These are phyloP conservation scores for Caenorhabditis latens DNA, from an alignment of 1,140 invertebrate species.

Conservation along the genomic window DNA sequence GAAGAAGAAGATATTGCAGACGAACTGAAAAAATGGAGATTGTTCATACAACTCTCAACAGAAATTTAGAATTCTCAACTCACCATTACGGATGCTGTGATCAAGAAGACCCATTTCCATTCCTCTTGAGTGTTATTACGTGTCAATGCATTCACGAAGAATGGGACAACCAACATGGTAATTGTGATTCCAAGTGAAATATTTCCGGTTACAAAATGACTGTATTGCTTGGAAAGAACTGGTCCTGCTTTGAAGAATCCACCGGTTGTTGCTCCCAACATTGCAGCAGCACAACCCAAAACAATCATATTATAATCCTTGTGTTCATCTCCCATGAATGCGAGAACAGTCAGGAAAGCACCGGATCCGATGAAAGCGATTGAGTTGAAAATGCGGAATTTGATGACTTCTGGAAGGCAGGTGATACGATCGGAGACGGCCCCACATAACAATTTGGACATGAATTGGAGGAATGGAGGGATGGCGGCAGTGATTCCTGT, in stretches of 20 bases:
- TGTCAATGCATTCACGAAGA: slow-evolving; percentile 69
- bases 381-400: slow-evolving; percentile 75
- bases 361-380: slow-evolving; percentile 73
- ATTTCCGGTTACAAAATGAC: slow-evolving; percentile 76
- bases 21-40: slow-evolving; percentile 27
- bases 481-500: slow-evolving; percentile 76
- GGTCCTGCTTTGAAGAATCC: slow-evolving; percentile 77
- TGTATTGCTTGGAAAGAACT: slow-evolving; percentile 75
- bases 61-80: background rate
- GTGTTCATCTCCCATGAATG: slow-evolving; percentile 69
- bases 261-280: slow-evolving; percentile 74
- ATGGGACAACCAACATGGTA: slow-evolving; percentile 74
- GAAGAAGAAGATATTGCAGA: slow-evolving; percentile 64
- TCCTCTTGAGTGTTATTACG: slow-evolving; percentile 74
- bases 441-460: slow-evolving; percentile 71
- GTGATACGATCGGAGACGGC: slow-evolving; percentile 65
- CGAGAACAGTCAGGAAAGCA: slow-evolving; percentile 70
- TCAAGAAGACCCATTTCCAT: slow-evolving; percentile 73
- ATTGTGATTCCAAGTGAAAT: slow-evolving; percentile 74
- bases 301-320: slow-evolving; percentile 69
- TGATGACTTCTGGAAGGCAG: slow-evolving; percentile 75
- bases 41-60: no score
- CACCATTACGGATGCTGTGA: slow-evolving; percentile 68
- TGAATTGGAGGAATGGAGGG: slow-evolving; percentile 75
- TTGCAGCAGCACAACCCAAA: slow-evolving; percentile 72